Evolutionary conservation across 2,797 vertebrate species (phyloP), one percentile per base, ranked within the genome.

Genomic region (Poecile montanus): DNA sequence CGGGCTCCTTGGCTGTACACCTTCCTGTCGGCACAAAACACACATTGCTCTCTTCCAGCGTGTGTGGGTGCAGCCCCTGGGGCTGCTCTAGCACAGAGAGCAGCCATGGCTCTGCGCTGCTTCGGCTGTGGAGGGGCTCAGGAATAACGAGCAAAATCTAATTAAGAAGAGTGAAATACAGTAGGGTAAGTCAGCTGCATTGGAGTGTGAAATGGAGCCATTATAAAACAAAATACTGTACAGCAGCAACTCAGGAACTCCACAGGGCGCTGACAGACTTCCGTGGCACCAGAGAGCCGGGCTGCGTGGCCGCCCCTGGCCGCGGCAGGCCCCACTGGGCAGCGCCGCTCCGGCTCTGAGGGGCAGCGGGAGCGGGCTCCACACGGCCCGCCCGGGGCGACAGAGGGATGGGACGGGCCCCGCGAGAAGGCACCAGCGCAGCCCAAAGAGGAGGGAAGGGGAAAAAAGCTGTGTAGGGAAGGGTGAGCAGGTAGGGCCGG

Each of bases 91-190:
- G 62, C 58, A 56, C 58, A 5, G 61, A 34, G 22, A 68, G 45
- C 65, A 68, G 60, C 48, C 29, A 1, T 5, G 47, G 40, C 1
- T 16, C 34, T 16, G 42, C 5, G 51, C 42, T 1, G 1, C 85
- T 81, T n/a, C 2, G 1, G 60, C 90, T 85, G 92, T 2, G 3
- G 80, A 87, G 36, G 40, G 42, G 83, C 88, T 72, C 2, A 1
- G 84, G 34, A 90, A 71, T 79, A 93, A 89, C 12, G 20, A 88
- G 72, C 47, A 56, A 89, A 95, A 85, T 75, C 88, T 93, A 87
- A 87, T 92, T 91, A 88, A 80, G 86, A 72, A 87, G 80, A 94
- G 77, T 85, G 78, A 91, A 91, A 79, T 93, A 91, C 83, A 67
- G 83, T 53, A 76, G n/a, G 67, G 54, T 90, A 84, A 96, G 67